Conservation (phyloP, 2,888 invertebrate genomes). For the Sabatieria punctata region DNA sequence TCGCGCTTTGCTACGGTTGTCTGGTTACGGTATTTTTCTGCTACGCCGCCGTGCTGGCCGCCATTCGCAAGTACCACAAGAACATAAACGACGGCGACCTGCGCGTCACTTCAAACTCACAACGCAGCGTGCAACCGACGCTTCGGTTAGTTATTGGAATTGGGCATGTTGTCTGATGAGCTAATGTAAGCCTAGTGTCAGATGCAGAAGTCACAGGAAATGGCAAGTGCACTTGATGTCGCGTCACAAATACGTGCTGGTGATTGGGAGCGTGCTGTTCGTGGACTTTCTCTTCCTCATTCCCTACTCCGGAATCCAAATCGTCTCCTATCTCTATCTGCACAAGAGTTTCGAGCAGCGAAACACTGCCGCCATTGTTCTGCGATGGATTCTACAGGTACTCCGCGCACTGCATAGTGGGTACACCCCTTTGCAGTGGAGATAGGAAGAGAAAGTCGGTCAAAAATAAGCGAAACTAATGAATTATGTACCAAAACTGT, state of each 20-base stretch:
- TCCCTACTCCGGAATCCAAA: slow-evolving; percentile 21
- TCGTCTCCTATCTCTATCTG: neutral
- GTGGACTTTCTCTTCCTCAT: slow-evolving; percentile 28
- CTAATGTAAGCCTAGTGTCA: no score
- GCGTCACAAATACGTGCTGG: slow-evolving; percentile 29
- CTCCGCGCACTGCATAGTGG: no score
- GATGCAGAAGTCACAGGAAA: no score
- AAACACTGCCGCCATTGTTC: neutral
- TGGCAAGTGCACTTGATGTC: slow-evolving; percentile 15
- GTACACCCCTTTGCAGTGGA: no score
- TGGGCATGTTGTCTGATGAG: no score
- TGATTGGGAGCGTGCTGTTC: slow-evolving; percentile 27
- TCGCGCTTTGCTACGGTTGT: slow-evolving; percentile 13
- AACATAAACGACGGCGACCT: slow-evolving; percentile 2
- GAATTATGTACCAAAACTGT: no score
- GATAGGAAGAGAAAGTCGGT: no score
- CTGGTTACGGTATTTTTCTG: neutral
- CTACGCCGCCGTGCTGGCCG: slow-evolving; percentile 23
- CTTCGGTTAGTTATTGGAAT: no score
- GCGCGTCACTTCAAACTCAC: neutral
- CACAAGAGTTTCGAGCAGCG: neutral
- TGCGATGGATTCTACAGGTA: neutral
- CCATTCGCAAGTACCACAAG: slow-evolving; percentile 25
- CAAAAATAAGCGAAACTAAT: no score
- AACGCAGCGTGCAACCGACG: no score